Base-by-base conservation (phyloP, 2,888 invertebrate genomes). In the Pherbina coryleti region DNA sequence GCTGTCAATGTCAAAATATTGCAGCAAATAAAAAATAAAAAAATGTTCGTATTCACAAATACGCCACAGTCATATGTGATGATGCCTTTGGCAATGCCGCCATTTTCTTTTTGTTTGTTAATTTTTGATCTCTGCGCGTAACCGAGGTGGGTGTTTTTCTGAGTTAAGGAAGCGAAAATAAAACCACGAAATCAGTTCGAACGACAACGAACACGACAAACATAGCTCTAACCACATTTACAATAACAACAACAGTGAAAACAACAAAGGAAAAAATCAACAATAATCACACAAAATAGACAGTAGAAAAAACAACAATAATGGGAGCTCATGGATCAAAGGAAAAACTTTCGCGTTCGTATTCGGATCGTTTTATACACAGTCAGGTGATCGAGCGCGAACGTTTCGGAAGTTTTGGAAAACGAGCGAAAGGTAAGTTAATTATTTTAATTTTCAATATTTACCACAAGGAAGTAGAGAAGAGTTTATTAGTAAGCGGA, bases 321-420 rank as follows among this genome's bases (percentile, higher is more conserved):
- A 94, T 94, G 94, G 94, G 94, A 84, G 94, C 94, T 82, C 93
- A 94, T 90, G 93, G 94, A 86, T 94, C 94, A 79, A 94, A 94
- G 91, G 94, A 94, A 31, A 94, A 94, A 90, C 91, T 94, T 81
- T 91, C 92, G 85, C 91, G 93, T 86, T 92, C 93, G 82, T 91
- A 92, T 84, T 93, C 94, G 60, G 93, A 93, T 88, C 90, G 90
- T 62, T 90, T 87, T 76, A 90, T 90, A 60, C 90, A 90, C 82
- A 88, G 85, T 34, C 90, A 90, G 83, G 92, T 93, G 82, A 92
- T 93, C 82, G 92, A 92, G 85, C 91, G 93, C 80, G 94, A 94
- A 88, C 91, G 93, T 85, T 94, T 93, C 85, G 93, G 93, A 84
- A 93, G 93, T 86, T 94, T 93, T 88, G 93, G 92, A 81, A 93